These are phyloP conservation scores for Sympetrum striolatum DNA, from an alignment of 2,888 invertebrate genomes.

Conservation along the genomic window DNA sequence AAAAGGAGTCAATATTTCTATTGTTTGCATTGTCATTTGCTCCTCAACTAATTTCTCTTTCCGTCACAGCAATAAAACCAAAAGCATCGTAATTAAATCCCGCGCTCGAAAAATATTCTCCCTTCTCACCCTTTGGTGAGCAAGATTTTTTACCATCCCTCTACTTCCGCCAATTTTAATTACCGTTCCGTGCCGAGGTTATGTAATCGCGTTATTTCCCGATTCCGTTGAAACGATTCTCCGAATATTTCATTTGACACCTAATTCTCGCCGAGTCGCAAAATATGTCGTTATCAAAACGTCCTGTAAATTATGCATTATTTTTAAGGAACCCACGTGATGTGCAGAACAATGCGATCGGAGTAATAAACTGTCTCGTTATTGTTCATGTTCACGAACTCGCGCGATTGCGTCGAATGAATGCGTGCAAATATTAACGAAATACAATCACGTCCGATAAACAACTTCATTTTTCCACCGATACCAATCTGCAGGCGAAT, in stretches of 20 bases:
- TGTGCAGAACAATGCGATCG: not conserved
- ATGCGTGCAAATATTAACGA: not conserved
- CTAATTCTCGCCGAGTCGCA: not conserved
- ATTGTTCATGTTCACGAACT: not conserved
- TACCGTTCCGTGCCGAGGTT: not conserved
- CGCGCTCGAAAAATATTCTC: not conserved
- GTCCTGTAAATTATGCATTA: not conserved
- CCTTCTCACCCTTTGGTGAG: not conserved
- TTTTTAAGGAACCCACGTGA: not conserved
- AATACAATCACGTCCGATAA: not conserved
- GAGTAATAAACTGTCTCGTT: not conserved
- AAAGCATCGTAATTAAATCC: not conserved
- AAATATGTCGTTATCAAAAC: slow-evolving; percentile 7
- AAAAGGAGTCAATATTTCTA: no score
- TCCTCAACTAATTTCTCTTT: not conserved
- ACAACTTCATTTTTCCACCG: no score
- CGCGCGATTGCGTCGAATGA: not conserved
- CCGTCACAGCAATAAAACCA: not conserved
- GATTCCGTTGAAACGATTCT: not conserved
- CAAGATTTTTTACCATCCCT: not conserved
- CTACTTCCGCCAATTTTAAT: slow-evolving; percentile 21
- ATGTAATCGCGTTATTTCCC: slow-evolving; percentile 19
- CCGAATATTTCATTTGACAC: slow-evolving; percentile 13
- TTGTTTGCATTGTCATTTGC: not conserved
- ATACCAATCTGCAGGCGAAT: no score